These are phyloP conservation scores for Hemitrygon akajei DNA, from an alignment of 2,797 vertebrate species.

Conservation along the genomic window DNA sequence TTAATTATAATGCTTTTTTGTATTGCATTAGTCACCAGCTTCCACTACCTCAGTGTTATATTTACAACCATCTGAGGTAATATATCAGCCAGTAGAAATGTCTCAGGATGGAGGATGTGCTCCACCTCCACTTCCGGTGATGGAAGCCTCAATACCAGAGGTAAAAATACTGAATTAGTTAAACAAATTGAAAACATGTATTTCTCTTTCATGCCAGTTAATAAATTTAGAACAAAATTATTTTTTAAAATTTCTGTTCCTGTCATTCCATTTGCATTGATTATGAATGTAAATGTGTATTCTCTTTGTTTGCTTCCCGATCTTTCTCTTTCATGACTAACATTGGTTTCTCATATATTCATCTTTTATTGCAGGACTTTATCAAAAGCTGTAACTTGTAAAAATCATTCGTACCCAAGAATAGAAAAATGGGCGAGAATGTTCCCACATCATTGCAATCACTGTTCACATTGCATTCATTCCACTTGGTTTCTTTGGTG, in stretches of 20 bases:
- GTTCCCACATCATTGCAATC: not conserved
- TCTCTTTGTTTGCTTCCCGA: not conserved
- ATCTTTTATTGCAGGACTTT: not conserved
- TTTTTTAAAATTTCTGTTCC: not conserved
- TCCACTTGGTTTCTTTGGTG: too few relatives aligned
- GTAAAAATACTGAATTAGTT: constrained; percentile 43
- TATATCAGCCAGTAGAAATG: constrained; percentile 61
- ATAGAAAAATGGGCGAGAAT: not conserved
- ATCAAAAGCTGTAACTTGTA: not conserved
- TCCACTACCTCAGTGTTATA: constrained; percentile 57
- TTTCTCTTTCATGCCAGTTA: constrained; percentile 36
- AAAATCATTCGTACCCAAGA: not conserved
- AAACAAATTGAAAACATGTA: constrained; percentile 14
- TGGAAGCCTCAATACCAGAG: constrained; percentile 61
- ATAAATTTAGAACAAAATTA: constrained; percentile 30
- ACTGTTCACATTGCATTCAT: too few relatives aligned
- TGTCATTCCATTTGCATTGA: not conserved
- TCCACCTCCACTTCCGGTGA: constrained; percentile 52
- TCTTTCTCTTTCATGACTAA: not conserved
- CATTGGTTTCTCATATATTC: not conserved
- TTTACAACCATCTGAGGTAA: constrained; percentile 59
- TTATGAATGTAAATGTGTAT: not conserved
- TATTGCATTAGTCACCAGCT: constrained; percentile 51
- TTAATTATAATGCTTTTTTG: not conserved
- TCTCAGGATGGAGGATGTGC: constrained; percentile 55